Base-by-base conservation (phyloP, 2,797 vertebrate genomes). In the Nannoperca obscura region DNA sequence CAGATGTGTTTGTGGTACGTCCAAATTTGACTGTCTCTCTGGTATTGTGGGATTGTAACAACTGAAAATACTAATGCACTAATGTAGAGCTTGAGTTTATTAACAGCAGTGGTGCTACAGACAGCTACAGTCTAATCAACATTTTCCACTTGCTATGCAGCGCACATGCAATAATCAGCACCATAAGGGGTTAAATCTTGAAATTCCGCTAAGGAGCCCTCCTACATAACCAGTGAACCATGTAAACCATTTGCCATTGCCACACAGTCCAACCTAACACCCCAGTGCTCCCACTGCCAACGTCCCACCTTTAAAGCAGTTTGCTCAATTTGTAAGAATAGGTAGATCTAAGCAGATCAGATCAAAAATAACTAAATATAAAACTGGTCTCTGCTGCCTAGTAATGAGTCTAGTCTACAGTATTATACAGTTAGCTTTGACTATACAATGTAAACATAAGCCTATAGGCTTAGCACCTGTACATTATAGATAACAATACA, bases 21-120 rank as follows among this genome's bases (percentile, higher is more conserved):
- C 72, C 58, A 70, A 40, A 61, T 69, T 27, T 38, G 78, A 32
- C 53, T 66, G 47, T 72, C 76, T 69, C 53, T 42, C 0, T 73
- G 76, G 49, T 32, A 59, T 67, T 82, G 67, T 73, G 71, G 71
- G 53, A 65, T 52, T 50, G n/a, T 38, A 81, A 61, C 38, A 42
- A 47, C 34, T 62, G n/a, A 67, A 42, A 74, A 79, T 67, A 80
- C n/a, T n/a, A n/a, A n/a, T n/a, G 61, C 49, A 27, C 24, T 27
- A 27, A 27, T 27, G 24, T 27, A 27, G 24, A 27, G 24, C 24
- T 27, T 27, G 24, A 27, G 2, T 27, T 27, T 27, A 27, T 27
- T 27, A 72, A 83, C 63, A 54, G 50, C 62, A 69, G 58, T 19
- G 47, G 11, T 15, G 47, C 62, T 62, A 63, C 61, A 54, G 52